Evolutionary conservation across 2,113 vertebrate species (phyloP).

Genomic region (Empidonax alnorum): DNA sequence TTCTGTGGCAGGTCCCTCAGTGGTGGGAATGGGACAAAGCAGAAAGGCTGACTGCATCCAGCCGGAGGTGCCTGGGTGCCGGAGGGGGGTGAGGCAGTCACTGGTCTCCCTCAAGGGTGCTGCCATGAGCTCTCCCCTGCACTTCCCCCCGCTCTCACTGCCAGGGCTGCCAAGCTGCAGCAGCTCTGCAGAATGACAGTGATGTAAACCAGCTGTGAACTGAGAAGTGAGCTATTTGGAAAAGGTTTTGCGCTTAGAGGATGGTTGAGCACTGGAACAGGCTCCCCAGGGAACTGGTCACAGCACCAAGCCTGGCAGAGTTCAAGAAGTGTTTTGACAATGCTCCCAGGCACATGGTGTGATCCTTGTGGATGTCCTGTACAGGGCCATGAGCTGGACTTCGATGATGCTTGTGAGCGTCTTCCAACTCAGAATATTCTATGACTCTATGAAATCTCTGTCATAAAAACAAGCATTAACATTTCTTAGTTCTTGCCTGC

Average conservation of each 20-base stretch:
- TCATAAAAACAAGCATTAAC: neutral
- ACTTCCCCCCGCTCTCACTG: neutral
- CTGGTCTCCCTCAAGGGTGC: neutral
- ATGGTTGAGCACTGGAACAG: neutral
- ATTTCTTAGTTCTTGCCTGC: neutral
- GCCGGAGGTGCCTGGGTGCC: neutral
- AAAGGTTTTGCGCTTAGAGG: neutral
- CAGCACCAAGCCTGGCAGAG: neutral
- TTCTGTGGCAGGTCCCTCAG: neutral
- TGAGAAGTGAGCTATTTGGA: neutral
- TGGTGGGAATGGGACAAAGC: neutral
- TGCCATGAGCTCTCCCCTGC: fast-evolving
- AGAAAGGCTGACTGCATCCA: neutral
- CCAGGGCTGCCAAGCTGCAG: neutral
- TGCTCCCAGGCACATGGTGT: neutral
- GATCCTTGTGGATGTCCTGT: neutral
- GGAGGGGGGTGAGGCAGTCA: neutral
- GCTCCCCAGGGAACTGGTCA: neutral
- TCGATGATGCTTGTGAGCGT: neutral
- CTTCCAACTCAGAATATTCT: neutral
- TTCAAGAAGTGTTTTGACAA: neutral
- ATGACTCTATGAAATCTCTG: neutral
- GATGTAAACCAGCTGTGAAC: neutral
- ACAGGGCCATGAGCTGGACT: neutral
- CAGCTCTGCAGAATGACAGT: neutral